Evolutionary conservation across 2,113 vertebrate genomes (phyloP), one percentile per base, ranked within the genome.

Genomic region (Cricetomys ansorgei): DNA sequence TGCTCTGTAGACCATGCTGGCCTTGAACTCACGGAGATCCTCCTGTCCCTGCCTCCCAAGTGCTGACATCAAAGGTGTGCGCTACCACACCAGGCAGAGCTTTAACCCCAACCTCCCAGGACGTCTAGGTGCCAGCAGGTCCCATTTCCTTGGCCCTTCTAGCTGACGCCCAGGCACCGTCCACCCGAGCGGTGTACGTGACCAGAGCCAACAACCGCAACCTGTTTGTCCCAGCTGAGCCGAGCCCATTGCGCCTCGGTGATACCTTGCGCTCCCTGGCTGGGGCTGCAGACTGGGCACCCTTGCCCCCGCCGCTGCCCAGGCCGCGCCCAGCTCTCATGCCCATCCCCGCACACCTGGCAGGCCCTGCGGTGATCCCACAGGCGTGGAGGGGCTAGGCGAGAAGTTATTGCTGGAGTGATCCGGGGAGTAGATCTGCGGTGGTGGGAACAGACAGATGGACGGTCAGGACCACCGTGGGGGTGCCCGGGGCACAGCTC

Each of bases 331-430:
- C n/a, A n/a, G n/a, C 23, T 23, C 29, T 48, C 25, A 0, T 6
- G 85, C 45, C 23, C 43, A 3, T 0, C 17, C 23, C 3, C 43
- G 96, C 99, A 96, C 97, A 99, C 99, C 99, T 99, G 99, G 98
- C 73, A 99, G 99, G 93, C 99, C 99, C 98, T 99, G 99, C 16
- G 99, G 99, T 92, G 99, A 99, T 88, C 99, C 99, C 84, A 99
- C 99, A 0, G 99, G 99, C 76, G 99, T 99, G 2, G 99, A 99
- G 45, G 99, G 99, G 97, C 99, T 99, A 34, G 99, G 99, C 0
- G 99, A 99, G 98, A 99, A 99, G 98, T 99, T 99, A 99, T 99
- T 99, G 99, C 99, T 99, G 97, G 99, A 99, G 98, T 99, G 99
- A 98, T 99, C 99, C 0, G 99, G 99, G 48, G 99, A 99, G 97